Conservation (phyloP, 2,888 invertebrate species). For the Craniophora ligustri region DNA sequence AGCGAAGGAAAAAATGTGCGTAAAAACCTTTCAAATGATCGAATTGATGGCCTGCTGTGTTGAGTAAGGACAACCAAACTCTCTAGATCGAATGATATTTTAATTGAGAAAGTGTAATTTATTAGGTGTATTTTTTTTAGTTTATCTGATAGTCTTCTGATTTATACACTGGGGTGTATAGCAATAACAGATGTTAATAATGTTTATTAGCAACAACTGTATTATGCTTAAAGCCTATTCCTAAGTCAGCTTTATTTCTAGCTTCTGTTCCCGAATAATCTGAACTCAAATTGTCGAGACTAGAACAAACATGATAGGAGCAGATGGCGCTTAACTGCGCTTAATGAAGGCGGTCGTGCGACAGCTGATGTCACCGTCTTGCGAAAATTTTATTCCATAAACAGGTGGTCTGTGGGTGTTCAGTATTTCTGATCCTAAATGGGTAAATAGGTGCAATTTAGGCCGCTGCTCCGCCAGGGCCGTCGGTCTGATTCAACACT, state of each 20-base stretch:
- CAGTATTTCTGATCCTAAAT: conserved; percentile 77
- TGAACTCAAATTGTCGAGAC: conserved; percentile 42
- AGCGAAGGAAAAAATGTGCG: conserved; percentile 46
- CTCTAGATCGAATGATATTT: conserved; percentile 36
- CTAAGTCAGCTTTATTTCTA: no score
- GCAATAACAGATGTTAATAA: background rate
- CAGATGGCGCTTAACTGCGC: conserved; percentile 59
- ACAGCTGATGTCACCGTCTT: conserved; percentile 71
- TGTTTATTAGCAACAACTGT: background rate
- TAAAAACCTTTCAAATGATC: conserved; percentile 55
- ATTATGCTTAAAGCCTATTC: no score
- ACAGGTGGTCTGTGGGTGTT: conserved; percentile 84
- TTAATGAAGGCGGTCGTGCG: conserved; percentile 35
- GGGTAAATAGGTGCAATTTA: conserved; percentile 85
- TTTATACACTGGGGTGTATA: background rate
- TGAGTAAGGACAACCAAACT: conserved; percentile 53
- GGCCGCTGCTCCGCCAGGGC: conserved; percentile 71
- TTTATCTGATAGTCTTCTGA: conserved; percentile 24
- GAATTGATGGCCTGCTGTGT: conserved; percentile 53
- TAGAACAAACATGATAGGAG: conserved; percentile 42
- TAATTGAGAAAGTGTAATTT: conserved; percentile 42
- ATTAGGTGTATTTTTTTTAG: conserved; percentile 45
- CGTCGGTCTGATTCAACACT: conserved; percentile 86
- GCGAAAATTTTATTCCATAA: conserved; percentile 70
- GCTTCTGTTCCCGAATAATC: conserved; percentile 19